A percentile compares a stretch with the other conserved stretches of the same genome.
Evolutionary conservation across 2,797 vertebrate species (phyloP).

Genomic region (Apodemus agrarius): DNA sequence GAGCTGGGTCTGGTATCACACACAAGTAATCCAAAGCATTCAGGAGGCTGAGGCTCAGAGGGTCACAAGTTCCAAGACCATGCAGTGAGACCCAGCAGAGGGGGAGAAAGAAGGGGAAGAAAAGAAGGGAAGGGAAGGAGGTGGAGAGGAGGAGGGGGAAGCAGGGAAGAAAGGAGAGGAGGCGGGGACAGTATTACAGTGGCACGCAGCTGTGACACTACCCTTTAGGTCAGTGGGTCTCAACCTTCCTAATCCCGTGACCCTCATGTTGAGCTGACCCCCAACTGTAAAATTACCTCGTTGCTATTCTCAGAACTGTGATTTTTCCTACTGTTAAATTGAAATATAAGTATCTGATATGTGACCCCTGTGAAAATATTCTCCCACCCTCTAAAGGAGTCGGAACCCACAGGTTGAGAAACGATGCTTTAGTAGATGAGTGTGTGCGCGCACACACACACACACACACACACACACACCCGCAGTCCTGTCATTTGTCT

Average conservation of each 20-base stretch:
- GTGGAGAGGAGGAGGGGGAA: too few species aligned
- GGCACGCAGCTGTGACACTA: neutral
- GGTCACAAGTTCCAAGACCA: neutral
- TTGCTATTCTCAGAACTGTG: neutral
- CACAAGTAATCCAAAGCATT: neutral
- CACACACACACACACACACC: too few species aligned
- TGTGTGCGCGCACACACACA: too few species aligned
- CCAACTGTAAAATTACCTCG: neutral
- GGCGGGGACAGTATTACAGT: neutral
- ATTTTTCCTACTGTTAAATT: neutral
- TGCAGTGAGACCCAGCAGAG: neutral
- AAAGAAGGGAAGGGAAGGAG: fast-evolving
- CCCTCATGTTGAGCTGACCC: neutral
- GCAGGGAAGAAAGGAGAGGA: neutral
- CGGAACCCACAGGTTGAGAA: neutral
- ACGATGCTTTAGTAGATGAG: neutral
- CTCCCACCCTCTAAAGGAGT: neutral
- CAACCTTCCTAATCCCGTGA: neutral
- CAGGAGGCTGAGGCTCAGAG: neutral
- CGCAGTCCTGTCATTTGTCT: neutral
- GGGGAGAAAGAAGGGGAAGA: fast-evolving
- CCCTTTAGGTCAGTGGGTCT: neutral
- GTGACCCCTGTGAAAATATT: neutral
- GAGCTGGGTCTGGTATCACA: neutral
- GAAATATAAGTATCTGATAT: neutral